Base-by-base conservation (phyloP, 2,888 invertebrate genomes). In the Cataglyphis rosenhaueri region DNA sequence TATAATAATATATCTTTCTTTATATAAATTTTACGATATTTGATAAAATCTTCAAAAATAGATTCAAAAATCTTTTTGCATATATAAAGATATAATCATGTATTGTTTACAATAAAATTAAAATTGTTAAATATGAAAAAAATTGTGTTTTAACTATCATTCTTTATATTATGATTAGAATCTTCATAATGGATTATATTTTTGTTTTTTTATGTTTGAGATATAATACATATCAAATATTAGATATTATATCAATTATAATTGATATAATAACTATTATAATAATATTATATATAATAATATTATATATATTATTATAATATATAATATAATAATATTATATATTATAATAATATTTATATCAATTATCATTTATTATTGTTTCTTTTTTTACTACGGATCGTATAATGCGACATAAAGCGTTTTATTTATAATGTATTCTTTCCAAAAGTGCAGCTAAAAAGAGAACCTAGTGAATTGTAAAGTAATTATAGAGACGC, bases 401-500 rank as follows among this genome's bases (percentile, higher is more conserved):
- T 66, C 25, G 6, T 48, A 48, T 65, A 35, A 52, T 32, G 38
- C 12, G 6, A 3, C 52, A 25, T 38, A 65, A 38, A 18, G 21
- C 18, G 3, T 35, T 21, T 68, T 21, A 44, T 9, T 41, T 10
- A 41, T 32, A 29, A 62, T 15, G 38, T 12, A 38, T 65, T 35
- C 25, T 18, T 55, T 38, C 0, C 8, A 3, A 55, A 75, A 55
- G 18, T 66, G n/a, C 55, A 66, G 55, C 68, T 68, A 76, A 38
- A 55, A 38, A 66, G 55, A 66, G 21, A n/a, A 76, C 12, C 9
- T 38, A 38, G 21, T 64, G 38, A 76, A 29, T 52, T 66, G 15
- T 66, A 66, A 55, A 66, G 35, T 76, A 76, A 76, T 55, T 66
- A 74, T 74, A 15, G 41, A 44, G 9, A 66, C 10, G 52, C 25